These are phyloP conservation scores for Galeopsomyia nigrocyanea DNA, from an alignment of 2,888 invertebrate genomes.

Conservation along the genomic window DNA sequence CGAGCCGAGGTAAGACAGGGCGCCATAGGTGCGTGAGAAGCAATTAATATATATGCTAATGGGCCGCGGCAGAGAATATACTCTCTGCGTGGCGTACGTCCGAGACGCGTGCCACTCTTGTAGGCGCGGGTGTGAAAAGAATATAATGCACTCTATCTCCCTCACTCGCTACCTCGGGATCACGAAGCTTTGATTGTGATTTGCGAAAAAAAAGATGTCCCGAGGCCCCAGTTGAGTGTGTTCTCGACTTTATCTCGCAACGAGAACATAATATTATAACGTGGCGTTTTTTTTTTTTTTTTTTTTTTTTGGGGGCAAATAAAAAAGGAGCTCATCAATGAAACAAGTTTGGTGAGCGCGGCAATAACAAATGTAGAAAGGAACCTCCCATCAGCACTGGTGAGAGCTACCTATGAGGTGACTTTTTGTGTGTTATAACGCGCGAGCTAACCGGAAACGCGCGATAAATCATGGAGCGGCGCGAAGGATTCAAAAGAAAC, in stretches of 20 bases:
- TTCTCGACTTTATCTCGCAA: too few relatives aligned
- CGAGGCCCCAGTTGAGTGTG: too few relatives aligned
- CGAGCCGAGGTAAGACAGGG: constrained; percentile 33
- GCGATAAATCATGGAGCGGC: constrained; percentile 37
- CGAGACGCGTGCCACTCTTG: constrained; percentile 36
- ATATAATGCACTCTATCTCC: not conserved
- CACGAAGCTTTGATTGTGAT: too few relatives aligned
- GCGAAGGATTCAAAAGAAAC: constrained; percentile 24
- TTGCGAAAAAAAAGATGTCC: too few relatives aligned
- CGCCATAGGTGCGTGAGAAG: constrained; percentile 51
- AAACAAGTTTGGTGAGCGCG: not conserved
- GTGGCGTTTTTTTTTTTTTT: too few relatives aligned
- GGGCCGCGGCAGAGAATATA: constrained; percentile 28
- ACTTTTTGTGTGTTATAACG: not conserved
- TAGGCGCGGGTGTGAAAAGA: constrained; percentile 38
- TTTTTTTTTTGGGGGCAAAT: not conserved
- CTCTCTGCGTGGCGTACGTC: constrained; percentile 6
- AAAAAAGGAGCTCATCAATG: not conserved
- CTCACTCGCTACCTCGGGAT: too few relatives aligned
- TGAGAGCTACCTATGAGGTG: too few relatives aligned
- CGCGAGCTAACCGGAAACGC: constrained; percentile 26
- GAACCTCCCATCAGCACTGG: not conserved
- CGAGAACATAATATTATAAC: not conserved
- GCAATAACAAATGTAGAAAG: not conserved
- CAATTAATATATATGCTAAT: constrained; percentile 60